Conservation (phyloP, 2,888 invertebrate genomes). For the Tethea ocularis region DNA sequence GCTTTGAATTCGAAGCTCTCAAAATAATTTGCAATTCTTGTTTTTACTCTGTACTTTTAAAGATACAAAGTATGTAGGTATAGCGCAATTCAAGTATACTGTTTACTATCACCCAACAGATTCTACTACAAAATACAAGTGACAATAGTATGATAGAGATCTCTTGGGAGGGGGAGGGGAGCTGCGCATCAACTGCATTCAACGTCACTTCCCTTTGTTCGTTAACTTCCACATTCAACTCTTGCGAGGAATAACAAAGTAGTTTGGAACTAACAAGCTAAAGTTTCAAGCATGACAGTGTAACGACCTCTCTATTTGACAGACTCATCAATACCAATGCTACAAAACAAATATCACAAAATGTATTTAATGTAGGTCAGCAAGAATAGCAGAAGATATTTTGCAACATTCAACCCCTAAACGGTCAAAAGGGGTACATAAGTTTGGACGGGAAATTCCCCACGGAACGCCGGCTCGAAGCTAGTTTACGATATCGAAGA, state of each 20-base stretch:
- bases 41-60: neutral
- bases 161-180: too few species aligned
- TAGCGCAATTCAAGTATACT: too few species aligned
- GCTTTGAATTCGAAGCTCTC: slow-evolving; percentile 15
- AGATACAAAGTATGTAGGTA: neutral
- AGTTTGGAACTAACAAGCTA: neutral
- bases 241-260: neutral
- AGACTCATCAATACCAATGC: neutral
- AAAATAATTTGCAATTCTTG: too few species aligned
- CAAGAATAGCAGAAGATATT: neutral
- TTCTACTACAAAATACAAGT: neutral
- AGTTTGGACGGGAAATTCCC: neutral
- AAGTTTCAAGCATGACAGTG: neutral
- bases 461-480: neutral
- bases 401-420: neutral
- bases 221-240: neutral
- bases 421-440: neutral
- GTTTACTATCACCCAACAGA: neutral
- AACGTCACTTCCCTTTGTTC: slow-evolving; percentile 2
- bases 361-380: neutral
- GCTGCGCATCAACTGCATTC: neutral
- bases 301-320: neutral
- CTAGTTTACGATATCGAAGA: slow-evolving; percentile 1
- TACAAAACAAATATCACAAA: too few species aligned
- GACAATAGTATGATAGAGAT: neutral